A percentile compares a stretch with the other conserved stretches of the same genome.
These are phyloP conservation scores for Antigone vipio DNA, from an alignment of 2,113 vertebrate genomes.

Conservation along the genomic window DNA sequence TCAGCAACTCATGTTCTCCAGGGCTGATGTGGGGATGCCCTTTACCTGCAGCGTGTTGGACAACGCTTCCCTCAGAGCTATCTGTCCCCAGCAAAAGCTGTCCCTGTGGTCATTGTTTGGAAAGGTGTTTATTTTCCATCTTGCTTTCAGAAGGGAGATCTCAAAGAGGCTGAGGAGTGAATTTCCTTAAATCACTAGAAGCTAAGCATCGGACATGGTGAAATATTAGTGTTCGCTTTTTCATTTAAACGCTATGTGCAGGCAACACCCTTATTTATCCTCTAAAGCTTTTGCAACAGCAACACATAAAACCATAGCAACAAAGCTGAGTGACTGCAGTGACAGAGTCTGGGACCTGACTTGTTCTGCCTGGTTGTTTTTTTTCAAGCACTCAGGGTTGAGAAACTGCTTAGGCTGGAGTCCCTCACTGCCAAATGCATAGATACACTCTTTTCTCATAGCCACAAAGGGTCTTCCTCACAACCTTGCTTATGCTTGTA, in stretches of 20 bases:
- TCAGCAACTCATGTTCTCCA: background rate
- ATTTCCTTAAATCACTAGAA: background rate
- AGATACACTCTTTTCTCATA: background rate
- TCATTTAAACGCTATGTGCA: background rate
- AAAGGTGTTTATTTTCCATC: background rate
- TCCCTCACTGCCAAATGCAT: background rate
- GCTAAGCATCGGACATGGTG: background rate
- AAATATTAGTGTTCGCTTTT: background rate
- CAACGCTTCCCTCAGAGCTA: background rate
- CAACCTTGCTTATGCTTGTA: background rate
- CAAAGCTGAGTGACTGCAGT: background rate
- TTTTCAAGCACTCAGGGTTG: background rate
- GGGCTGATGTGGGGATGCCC: background rate
- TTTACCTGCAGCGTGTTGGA: background rate
- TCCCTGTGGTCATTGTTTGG: background rate
- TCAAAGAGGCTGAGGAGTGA: background rate
- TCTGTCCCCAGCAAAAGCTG: background rate
- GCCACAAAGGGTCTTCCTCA: background rate
- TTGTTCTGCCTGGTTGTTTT: background rate
- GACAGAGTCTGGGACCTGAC: background rate
- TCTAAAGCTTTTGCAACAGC: background rate
- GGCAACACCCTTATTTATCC: background rate
- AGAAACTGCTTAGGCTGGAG: background rate
- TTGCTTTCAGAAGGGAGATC: background rate
- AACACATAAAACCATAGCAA: constrained; percentile 18